Evolutionary conservation across 2,888 invertebrate genomes (phyloP).

Genomic region (Pachliopta kotzebuea): DNA sequence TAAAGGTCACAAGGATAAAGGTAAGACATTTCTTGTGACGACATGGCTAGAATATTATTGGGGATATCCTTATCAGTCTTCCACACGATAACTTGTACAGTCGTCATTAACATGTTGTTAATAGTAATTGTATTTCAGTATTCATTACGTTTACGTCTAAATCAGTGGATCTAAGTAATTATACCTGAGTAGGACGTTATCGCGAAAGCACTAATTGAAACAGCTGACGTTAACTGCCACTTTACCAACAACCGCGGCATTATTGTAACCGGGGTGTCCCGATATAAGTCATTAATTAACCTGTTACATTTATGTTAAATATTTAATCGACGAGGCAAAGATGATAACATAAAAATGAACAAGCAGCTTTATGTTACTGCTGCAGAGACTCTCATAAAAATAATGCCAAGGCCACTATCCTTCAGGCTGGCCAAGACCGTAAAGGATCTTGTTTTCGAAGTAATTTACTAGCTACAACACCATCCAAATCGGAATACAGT

Average conservation of each 20-base stretch:
- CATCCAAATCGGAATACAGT: too few species aligned
- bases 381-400: too few species aligned
- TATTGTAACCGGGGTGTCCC: background rate
- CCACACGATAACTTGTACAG: background rate
- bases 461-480: too few species aligned
- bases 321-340: background rate
- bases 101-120: background rate
- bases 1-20: too few species aligned
- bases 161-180: background rate
- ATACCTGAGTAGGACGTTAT: constrained; percentile 13
- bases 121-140: background rate
- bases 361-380: too few species aligned
- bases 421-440: too few species aligned
- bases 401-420: too few species aligned
- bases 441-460: too few species aligned
- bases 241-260: constrained; percentile 1
- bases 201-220: constrained; percentile 20
- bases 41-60: too few species aligned
- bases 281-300: background rate
- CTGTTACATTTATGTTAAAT: background rate
- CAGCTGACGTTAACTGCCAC: constrained; percentile 22
- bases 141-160: background rate
- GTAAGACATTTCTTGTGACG: too few species aligned
- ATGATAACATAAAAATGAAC: too few species aligned
- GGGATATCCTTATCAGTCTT: too few species aligned